Evolutionary conservation across 2,888 invertebrate genomes (phyloP), one percentile per base, ranked within the genome.

Genomic region (Luffia ferchaultella): DNA sequence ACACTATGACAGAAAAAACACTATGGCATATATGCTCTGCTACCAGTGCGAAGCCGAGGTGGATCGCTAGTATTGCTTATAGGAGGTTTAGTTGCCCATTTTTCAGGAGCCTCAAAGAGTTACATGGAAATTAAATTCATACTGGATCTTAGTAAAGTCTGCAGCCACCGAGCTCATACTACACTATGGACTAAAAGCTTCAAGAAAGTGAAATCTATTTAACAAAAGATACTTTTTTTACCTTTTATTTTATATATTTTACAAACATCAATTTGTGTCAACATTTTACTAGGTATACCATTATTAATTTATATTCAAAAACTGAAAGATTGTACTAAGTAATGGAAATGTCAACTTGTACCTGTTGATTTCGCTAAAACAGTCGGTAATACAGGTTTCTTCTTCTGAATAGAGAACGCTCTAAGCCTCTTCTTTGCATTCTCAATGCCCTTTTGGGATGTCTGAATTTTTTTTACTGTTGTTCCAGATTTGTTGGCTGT

Each of bases 371-470:
- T 30, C 12, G 12, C 30, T 30, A 30, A 30, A 30, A 12, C 12
- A 7, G 3, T 30, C 5, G 30, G 30, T 30, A 30, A 59, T 1
- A 76, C 55, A 0, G 78, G 67, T 0, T 68, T 57, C 55, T 82
- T 84, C 62, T 84, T 84, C 60, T 84, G 85, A 30, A 84, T 84
- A 16, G 80, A 83, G 59, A 85, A 85, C 7, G 84, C 84, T 55
- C 82, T 60, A 3, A 84, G 70, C 47, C 78, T 69, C 53, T 79
- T 80, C 59, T 83, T 83, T 0, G 82, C 84, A 65, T 74, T 72
- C 53, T 79, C 76, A 2, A 80, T 73, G 12, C 84, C 82, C 60
- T 77, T 76, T 1, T 58, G 50, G 1, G 65, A 55, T 15, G 55
- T 49, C 9, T 51, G 48, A 19, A 49, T 43, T n/a, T 52, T 50